phyloP scores from a whole-genome alignment of 2,888 invertebrate species.

The Pterobdella sp. region DNA sequence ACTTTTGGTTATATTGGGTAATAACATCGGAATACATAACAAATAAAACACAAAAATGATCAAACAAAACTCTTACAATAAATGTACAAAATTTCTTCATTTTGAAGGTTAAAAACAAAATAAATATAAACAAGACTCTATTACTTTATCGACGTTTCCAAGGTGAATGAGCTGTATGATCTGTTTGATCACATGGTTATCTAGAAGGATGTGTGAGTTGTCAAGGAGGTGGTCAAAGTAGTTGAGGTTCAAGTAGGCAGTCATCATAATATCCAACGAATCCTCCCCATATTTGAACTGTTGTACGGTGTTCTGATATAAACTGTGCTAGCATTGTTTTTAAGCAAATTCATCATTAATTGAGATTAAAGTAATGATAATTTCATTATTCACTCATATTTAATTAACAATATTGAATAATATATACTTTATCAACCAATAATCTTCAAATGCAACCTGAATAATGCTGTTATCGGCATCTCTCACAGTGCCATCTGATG shows the following conservation, averaged over 20 bases:
- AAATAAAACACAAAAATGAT: neutral
- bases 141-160: slow-evolving; percentile 7
- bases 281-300: slow-evolving; percentile 59
- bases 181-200: slow-evolving; percentile 10
- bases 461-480: slow-evolving; percentile 87
- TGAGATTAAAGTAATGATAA: neutral
- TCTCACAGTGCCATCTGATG: slow-evolving; percentile 88
- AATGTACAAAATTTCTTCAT: neutral
- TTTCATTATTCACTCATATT: neutral
- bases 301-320: neutral
- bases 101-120: neutral
- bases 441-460: slow-evolving; percentile 57
- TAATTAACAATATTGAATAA: no score
- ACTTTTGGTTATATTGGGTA: no score
- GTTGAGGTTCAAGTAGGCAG: slow-evolving; percentile 70
- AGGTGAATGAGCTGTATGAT: neutral
- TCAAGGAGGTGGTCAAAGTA: slow-evolving; percentile 73
- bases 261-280: slow-evolving; percentile 70
- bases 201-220: slow-evolving; percentile 54
- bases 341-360: neutral
- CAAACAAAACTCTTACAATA: neutral
- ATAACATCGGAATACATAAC: no score
- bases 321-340: neutral
- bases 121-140: neutral
- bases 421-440: no score